A percentile compares a stretch with the other conserved stretches of the same genome.
These are phyloP conservation scores for Stictonetta naevosa DNA, from an alignment of 2,113 vertebrate genomes.

Conservation along the genomic window DNA sequence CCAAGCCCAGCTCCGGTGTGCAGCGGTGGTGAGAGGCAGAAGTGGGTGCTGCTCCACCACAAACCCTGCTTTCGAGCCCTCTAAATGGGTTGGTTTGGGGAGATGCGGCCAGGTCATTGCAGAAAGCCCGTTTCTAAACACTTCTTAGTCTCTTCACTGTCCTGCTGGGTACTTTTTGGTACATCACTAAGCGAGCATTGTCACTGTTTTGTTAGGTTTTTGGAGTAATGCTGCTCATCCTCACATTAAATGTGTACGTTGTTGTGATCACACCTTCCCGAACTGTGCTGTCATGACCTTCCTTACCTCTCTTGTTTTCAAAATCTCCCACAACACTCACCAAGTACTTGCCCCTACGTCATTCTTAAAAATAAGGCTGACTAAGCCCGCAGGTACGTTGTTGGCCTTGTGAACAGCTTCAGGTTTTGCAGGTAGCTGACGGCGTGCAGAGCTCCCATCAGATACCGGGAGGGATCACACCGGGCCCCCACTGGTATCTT, in stretches of 20 bases:
- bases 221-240: not conserved
- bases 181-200: no score
- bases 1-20: not conserved
- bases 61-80: no score
- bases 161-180: not conserved
- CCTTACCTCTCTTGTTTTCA: not conserved
- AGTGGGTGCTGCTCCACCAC: not conserved
- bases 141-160: not conserved
- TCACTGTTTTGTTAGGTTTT: not conserved
- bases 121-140: not conserved
- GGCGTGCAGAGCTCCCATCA: not conserved
- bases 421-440: not conserved
- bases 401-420: not conserved
- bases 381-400: accelerated
- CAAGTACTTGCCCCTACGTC: accelerated
- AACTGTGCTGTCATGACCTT: not conserved
- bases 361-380: not conserved
- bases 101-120: not conserved
- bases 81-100: not conserved
- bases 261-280: no score
- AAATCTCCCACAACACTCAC: accelerated
- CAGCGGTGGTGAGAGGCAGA: not conserved
- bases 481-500: not conserved
- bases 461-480: not conserved
- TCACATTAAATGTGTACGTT: not conserved